Conservation (phyloP, 2,797 vertebrate species). For the Danio albolineatus region DNA sequence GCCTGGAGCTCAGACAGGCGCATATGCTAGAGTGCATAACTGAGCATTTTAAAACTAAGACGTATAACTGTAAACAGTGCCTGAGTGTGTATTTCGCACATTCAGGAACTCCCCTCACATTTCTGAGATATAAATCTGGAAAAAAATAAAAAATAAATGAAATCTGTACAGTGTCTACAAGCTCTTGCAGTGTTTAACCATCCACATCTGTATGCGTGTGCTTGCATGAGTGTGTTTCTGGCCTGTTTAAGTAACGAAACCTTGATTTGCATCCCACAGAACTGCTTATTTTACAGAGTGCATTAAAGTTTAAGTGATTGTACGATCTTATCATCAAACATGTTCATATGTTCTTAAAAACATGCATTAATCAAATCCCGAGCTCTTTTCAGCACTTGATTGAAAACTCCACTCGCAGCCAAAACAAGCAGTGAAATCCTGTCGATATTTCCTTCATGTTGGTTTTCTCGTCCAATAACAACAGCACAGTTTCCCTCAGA, state of each 20-base stretch:
- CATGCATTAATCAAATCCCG: not conserved
- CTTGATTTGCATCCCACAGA: not conserved
- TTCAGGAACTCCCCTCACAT: too few relatives aligned
- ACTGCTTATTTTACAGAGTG: not conserved
- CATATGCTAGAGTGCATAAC: too few relatives aligned
- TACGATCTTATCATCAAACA: not conserved
- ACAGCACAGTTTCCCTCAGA: not conserved
- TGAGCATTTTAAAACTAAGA: too few relatives aligned
- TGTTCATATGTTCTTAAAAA: not conserved
- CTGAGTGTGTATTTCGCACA: too few relatives aligned
- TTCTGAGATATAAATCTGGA: too few relatives aligned
- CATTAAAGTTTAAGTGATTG: not conserved
- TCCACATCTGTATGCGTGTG: too few relatives aligned
- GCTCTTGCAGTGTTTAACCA: too few relatives aligned
- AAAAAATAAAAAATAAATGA: not conserved
- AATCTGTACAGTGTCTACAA: not conserved
- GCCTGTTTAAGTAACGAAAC: not conserved
- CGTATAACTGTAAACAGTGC: too few relatives aligned
- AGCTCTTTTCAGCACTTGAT: not conserved
- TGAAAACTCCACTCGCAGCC: not conserved
- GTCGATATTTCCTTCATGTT: conserved; percentile 15
- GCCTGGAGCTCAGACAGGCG: too few relatives aligned
- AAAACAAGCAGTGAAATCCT: not conserved
- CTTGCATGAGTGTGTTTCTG: not conserved
- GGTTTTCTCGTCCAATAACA: not conserved